phyloP scores from a whole-genome alignment of 1,140 invertebrate species.

The Saccostrea glomerata region DNA sequence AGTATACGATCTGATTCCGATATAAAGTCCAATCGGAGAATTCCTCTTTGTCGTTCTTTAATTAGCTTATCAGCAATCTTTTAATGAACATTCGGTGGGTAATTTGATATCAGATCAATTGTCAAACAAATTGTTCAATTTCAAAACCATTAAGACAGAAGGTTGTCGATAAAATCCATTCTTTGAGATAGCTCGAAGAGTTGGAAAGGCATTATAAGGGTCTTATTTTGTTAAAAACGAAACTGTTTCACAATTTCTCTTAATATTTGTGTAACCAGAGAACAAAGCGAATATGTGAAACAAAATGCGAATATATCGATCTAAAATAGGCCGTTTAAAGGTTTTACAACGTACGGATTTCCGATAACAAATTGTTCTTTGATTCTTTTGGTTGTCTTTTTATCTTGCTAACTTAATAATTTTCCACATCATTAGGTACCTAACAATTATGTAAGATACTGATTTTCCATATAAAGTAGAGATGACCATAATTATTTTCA shows the following conservation, averaged over 20 bases:
- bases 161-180: background rate
- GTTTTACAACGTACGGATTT: conserved; percentile 12
- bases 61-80: conserved; percentile 32
- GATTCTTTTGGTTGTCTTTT: conserved; percentile 4
- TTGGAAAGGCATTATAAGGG: background rate
- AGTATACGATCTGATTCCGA: background rate
- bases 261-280: background rate
- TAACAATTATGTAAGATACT: conserved; percentile 4
- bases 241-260: background rate
- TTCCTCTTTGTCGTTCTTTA: conserved; percentile 1
- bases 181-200: background rate
- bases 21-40: background rate
- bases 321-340: background rate
- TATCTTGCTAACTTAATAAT: conserved; percentile 15
- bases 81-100: conserved; percentile 9
- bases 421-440: background rate
- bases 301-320: conserved; percentile 10
- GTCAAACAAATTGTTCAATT: conserved; percentile 1
- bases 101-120: conserved; percentile 19
- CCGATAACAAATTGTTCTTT: conserved; percentile 31
- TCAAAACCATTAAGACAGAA: background rate
- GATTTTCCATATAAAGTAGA: conserved; percentile 1
- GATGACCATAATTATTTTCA: background rate
- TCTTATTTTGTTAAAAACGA: background rate
- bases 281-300: background rate